Base-by-base conservation (phyloP, 2,888 invertebrate species). In the Acanthopleura granulata region DNA sequence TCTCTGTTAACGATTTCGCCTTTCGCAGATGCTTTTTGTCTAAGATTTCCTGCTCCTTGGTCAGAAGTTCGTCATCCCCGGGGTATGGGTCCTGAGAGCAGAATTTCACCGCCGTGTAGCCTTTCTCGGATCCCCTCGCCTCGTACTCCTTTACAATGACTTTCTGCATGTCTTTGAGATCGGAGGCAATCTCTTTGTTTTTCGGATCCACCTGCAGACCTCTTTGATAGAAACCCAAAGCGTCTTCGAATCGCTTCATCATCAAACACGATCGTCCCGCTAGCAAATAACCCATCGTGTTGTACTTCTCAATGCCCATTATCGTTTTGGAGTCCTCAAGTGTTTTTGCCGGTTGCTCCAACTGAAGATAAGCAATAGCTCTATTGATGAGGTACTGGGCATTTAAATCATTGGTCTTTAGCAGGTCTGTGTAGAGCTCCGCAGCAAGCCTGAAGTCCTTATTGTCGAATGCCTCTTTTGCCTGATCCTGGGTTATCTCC, bases 11-110 rank as follows among this genome's bases (percentile, higher is more conserved):
- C 12, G 57, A 4, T 57, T 57, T 18, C 22, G 22, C 66, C 29
- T 66, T 66, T 66, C 29, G 66, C 14, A 71, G 25, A 72, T 86
- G 84, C 75, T 86, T 87, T 72, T 79, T 78, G 4, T 77, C 76
- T 6, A 87, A 76, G 72, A 85, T 86, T 73, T 87, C 86, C 18
- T 82, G 73, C 75, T 87, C 87, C 72, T 81, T 74, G 22, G 76
- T 81, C 3, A 83, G 81, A 25, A 85, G 78, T 71, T 84, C 79
- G 50, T 84, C 82, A 66, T 87, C 87, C 0, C 87, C 87, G 9
- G 87, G 87, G 73, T 87, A 87, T 4, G 81, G 79, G 51, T 82
- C 83, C 72, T 86, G 86, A 0, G 80, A 79, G 72, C 86, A 86
- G 72, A 87, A 78, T 25, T 82, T 79, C 11, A 86, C 80, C 11